phyloP scores from a whole-genome alignment of 2,113 vertebrate species.

The Ivindomyrus marchei region DNA sequence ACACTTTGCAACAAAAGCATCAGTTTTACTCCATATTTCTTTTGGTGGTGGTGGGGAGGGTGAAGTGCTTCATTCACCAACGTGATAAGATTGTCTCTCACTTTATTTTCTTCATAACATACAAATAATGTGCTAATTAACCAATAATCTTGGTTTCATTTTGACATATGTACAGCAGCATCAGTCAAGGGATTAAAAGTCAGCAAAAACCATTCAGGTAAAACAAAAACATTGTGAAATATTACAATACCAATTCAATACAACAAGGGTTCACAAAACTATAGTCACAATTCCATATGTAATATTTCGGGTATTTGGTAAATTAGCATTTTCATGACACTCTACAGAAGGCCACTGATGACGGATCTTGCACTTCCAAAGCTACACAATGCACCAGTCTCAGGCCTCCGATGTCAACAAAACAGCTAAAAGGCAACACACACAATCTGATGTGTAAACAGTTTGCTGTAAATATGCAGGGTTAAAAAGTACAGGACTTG shows the following conservation, averaged over 20 bases:
- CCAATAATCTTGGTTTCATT: conserved; percentile 71
- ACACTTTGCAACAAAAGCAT: background rate
- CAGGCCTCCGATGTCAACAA: conserved; percentile 8
- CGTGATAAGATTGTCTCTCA: background rate
- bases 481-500: conserved; percentile 2
- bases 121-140: conserved; percentile 34
- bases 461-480: conserved; percentile 11
- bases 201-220: conserved; percentile 64
- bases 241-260: conserved; percentile 39
- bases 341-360: conserved; percentile 42
- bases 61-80: background rate
- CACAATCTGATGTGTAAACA: background rate
- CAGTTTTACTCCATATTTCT: background rate
- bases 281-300: conserved; percentile 30
- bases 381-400: background rate
- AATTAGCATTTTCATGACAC: conserved; percentile 30
- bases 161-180: conserved; percentile 58
- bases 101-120: background rate
- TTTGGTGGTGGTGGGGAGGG: background rate
- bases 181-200: conserved; percentile 58
- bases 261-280: conserved; percentile 32
- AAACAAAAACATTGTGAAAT: conserved; percentile 75
- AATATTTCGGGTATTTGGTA: conserved; percentile 40
- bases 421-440: conserved; percentile 15
- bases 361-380: conserved; percentile 14